phyloP scores from a whole-genome alignment of 2,888 invertebrate genomes.

The Cremastinae sp. region DNA sequence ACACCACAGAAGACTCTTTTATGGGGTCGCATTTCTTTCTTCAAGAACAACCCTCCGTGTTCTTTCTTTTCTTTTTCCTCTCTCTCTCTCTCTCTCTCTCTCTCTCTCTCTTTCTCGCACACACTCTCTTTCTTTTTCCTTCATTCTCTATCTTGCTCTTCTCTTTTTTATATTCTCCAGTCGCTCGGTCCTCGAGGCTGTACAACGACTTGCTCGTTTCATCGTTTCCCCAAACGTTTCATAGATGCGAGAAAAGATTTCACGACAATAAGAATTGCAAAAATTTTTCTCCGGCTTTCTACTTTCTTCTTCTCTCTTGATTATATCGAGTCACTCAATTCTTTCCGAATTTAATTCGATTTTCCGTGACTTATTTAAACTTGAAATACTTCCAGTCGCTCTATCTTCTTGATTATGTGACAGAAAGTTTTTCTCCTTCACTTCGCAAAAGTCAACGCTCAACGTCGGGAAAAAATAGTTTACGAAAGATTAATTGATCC shows the following conservation, averaged over 20 bases:
- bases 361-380: conserved; percentile 19
- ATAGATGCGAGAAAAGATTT: conserved; percentile 45
- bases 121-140: conserved; percentile 22
- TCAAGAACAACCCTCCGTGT: conserved; percentile 28
- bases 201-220: conserved; percentile 37
- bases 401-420: background rate
- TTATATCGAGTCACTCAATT: background rate
- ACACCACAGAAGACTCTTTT: conserved; percentile 41
- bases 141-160: conserved; percentile 4
- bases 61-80: conserved; percentile 3
- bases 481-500: background rate
- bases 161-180: background rate
- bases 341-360: conserved; percentile 37
- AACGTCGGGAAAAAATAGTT: too few relatives aligned
- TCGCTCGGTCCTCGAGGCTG: background rate
- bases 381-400: background rate
- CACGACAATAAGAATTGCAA: conserved; percentile 33
- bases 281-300: conserved; percentile 8
- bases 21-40: conserved; percentile 54
- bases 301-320: background rate
- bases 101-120: background rate
- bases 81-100: background rate
- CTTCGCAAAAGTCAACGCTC: too few relatives aligned
- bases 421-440: background rate
- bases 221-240: conserved; percentile 20